These are phyloP conservation scores for Spea bombifrons DNA, from an alignment of 2,113 vertebrate genomes.

Conservation along the genomic window DNA sequence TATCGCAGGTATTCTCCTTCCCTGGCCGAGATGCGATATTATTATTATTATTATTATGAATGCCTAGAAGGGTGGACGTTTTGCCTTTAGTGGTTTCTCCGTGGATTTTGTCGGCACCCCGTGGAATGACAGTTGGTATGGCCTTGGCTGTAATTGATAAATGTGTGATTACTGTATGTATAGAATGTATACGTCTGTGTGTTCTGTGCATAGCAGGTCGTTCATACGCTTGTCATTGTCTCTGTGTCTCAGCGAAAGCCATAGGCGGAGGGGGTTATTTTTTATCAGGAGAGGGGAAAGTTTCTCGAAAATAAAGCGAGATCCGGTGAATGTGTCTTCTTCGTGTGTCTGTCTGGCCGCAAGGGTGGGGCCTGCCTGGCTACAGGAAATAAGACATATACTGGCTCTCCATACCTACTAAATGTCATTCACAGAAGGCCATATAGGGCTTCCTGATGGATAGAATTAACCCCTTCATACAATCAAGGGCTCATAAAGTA, in stretches of 20 bases:
- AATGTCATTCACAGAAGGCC: neutral
- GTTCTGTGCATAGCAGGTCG: neutral
- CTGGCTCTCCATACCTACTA: neutral
- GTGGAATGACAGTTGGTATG: slow-evolving; percentile 32
- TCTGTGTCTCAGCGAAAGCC: neutral
- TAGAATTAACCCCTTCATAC: slow-evolving; percentile 1
- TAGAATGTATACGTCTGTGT: neutral
- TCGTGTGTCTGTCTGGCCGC: neutral
- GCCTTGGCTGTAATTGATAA: neutral
- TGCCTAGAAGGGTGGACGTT: neutral
- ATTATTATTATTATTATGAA: neutral
- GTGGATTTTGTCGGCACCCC: slow-evolving; percentile 6
- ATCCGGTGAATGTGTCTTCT: neutral
- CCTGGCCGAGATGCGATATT: too few relatives aligned
- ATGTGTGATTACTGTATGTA: neutral
- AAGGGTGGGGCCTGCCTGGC: slow-evolving; percentile 24
- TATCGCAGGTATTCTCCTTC: neutral
- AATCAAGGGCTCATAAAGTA: too few relatives aligned
- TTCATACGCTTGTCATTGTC: neutral
- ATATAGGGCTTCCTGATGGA: neutral
- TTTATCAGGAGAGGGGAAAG: neutral
- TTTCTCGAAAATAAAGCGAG: neutral
- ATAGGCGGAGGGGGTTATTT: neutral
- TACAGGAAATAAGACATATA: slow-evolving; percentile 12
- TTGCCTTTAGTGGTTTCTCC: neutral